These are phyloP conservation scores for Uria aalge DNA, from an alignment of 2,113 vertebrate species.

Conservation along the genomic window DNA sequence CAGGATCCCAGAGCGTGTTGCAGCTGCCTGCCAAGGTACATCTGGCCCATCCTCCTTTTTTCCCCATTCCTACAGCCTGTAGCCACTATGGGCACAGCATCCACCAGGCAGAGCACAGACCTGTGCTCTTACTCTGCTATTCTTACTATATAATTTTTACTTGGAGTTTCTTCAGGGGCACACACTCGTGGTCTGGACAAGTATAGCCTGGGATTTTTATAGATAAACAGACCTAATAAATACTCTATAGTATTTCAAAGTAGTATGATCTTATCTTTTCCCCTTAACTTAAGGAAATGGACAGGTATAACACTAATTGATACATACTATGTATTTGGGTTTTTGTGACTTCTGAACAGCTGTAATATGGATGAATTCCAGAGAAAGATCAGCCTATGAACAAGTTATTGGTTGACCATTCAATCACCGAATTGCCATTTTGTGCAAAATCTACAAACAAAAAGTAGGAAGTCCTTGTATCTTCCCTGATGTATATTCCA, in stretches of 20 bases:
- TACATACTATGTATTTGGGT: neutral
- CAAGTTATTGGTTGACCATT: neutral
- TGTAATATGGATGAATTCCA: neutral
- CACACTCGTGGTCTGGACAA: neutral
- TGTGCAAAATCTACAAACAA: neutral
- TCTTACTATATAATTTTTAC: neutral
- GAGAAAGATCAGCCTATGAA: neutral
- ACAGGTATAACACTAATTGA: neutral
- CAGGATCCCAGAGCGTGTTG: neutral
- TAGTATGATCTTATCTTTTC: neutral
- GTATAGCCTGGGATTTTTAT: neutral
- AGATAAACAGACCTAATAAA: neutral
- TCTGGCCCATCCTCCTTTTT: neutral
- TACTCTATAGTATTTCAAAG: neutral
- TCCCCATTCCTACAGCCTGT: neutral
- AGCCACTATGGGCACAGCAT: neutral
- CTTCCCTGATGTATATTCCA: neutral
- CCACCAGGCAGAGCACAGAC: neutral
- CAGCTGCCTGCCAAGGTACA: neutral
- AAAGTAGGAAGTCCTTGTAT: neutral
- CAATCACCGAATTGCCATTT: neutral
- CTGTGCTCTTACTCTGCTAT: neutral
- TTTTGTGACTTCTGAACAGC: neutral
- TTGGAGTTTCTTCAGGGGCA: neutral
- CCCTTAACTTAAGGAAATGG: neutral